Conservation (phyloP, 2,888 invertebrate species). For the Fragum whitleyi region DNA sequence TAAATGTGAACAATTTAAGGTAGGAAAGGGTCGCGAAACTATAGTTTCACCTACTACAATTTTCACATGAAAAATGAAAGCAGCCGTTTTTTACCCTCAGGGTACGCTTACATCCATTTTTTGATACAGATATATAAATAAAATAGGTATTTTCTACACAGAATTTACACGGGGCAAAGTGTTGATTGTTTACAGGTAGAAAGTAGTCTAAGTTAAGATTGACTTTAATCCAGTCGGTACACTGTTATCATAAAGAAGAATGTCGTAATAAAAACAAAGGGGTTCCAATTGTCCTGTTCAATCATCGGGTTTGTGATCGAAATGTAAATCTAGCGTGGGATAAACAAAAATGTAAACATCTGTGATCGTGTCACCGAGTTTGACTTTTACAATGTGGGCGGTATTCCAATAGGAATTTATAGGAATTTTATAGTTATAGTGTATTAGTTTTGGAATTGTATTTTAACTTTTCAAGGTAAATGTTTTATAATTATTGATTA, state of each 20-base stretch:
- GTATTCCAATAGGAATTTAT: background rate
- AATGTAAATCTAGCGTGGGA: constrained; percentile 2
- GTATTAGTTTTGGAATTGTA: too few species aligned
- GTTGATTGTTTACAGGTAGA: background rate
- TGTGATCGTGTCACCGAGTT: constrained; percentile 8
- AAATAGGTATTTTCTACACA: constrained; percentile 5
- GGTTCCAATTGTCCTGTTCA: constrained; percentile 11
- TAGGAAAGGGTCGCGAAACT: background rate
- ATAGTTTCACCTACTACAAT: background rate
- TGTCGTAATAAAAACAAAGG: constrained; percentile 3
- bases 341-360: constrained; percentile 17
- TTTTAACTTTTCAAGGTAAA: too few species aligned
- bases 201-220: constrained; percentile 3
- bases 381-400: background rate
- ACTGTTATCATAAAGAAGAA: constrained; percentile 1
- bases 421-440: background rate
- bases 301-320: constrained; percentile 1
- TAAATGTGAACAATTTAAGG: too few species aligned
- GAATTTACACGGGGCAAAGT: constrained; percentile 3
- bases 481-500: too few species aligned
- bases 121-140: constrained; percentile 18
- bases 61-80: constrained; percentile 2
- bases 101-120: constrained; percentile 9
- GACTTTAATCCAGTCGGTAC: constrained; percentile 4
- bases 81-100: constrained; percentile 18